Evolutionary conservation across 2,888 invertebrate species (phyloP).

Genomic region (Labia minor): DNA sequence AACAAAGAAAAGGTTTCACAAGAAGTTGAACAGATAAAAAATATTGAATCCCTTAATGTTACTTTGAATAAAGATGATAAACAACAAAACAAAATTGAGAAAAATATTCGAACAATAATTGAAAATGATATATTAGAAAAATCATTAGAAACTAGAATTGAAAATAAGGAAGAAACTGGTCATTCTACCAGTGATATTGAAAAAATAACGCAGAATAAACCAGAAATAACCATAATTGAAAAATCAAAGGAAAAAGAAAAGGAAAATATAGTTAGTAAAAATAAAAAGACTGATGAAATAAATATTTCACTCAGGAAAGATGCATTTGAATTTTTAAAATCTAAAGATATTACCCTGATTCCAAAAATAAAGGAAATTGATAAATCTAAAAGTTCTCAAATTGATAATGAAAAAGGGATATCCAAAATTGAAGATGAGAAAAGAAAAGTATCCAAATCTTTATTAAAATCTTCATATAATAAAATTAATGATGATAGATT

Average conservation of each 20-base stretch:
- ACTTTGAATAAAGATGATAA: no score
- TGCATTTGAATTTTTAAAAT: not conserved
- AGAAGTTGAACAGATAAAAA: no score
- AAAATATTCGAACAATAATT: no score
- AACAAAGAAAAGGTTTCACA: no score
- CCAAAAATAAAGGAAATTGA: not conserved
- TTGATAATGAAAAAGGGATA: not conserved
- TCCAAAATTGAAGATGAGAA: constrained; percentile 1
- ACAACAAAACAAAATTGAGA: no score
- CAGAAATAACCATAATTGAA: not conserved
- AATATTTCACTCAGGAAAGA: not conserved
- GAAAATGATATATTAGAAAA: no score
- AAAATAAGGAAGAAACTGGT: no score
- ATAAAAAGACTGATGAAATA: not conserved
- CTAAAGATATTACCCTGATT: not conserved
- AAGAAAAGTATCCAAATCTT: not conserved
- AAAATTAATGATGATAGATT: not conserved
- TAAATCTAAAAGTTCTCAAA: no score
- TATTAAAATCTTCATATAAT: constrained; percentile 15
- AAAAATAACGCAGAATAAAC: constrained; percentile 16
- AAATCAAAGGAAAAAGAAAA: not conserved
- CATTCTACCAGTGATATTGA: no score
- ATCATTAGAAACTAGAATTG: no score
- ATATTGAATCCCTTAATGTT: no score
- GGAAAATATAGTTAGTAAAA: not conserved